Evolutionary conservation across 1,140 invertebrate species (phyloP), one percentile per base, ranked within the genome.

Genomic region (Druon quercuslanigerum): DNA sequence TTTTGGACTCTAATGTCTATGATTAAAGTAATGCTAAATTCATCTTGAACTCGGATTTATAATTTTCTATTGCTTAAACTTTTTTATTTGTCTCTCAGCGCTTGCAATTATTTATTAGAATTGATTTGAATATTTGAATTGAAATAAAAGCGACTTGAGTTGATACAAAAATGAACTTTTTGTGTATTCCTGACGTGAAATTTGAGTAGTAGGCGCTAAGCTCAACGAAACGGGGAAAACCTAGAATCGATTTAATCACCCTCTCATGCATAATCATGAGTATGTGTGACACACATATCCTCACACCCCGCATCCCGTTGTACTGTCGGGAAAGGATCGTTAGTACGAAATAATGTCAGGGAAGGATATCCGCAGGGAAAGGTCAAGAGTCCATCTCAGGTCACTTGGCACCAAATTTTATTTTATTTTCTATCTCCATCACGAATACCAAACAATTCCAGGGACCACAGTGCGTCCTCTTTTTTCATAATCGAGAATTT

Each of bases 241-340:
- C 83, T 57, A 56, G 75, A 84, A 90, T 89, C 87, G 86, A 89
- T 89, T 84, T 82, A 80, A 75, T 72, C 78, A 83, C 73, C 76
- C 81, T 81, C 84, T 88, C 86, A 88, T 89, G 84, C 87, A 89
- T 89, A 89, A 89, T 87, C 88, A 87, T 89, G 85, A 90, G 83
- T 80, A 86, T 85, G 83, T 87, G 85, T 86, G 84, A 83, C 83
- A 86, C 77, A 87, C 84, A 79, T 84, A 84, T 82, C 84, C 82
- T 51, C 76, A 79, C 78, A 78, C 84, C 77, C 72, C 80, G 78
- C 82, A 82, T 82, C 80, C 78, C 77, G 50, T 60, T 51, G 12
- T 76, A 79, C 20, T 73, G 60, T 71, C 66, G 46, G 78, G 78
- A 84, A 87, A 87, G 87, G 86, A 90, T 89, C 87, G 88, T 90